A percentile compares a stretch with the other conserved stretches of the same genome.
These are phyloP conservation scores for Trichopria drosophilae DNA, from an alignment of 2,888 invertebrate genomes.

Conservation along the genomic window DNA sequence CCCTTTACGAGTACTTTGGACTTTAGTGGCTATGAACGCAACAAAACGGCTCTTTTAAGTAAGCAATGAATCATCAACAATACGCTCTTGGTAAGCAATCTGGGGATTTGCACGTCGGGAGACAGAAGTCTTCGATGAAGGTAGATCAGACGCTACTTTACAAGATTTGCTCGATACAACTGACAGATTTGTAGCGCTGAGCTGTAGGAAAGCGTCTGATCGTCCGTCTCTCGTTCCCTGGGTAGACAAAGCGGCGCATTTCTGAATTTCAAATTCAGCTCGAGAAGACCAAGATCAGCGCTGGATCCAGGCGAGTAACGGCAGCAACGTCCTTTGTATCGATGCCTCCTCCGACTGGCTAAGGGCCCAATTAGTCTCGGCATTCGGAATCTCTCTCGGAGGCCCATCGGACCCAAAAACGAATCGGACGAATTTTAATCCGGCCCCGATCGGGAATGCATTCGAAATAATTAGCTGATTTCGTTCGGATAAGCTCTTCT, in stretches of 20 bases:
- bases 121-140: background rate
- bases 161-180: constrained; percentile 56
- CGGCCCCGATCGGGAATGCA: constrained; percentile 54
- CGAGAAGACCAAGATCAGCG: constrained; percentile 23
- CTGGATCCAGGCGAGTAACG: constrained; percentile 25
- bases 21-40: too few relatives aligned
- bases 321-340: constrained; percentile 40
- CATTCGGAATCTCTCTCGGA: constrained; percentile 51
- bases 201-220: constrained; percentile 34
- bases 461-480: constrained; percentile 59
- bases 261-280: constrained; percentile 57
- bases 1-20: too few relatives aligned
- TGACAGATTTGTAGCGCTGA: constrained; percentile 56
- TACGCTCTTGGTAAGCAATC: too few relatives aligned
- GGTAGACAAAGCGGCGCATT: constrained; percentile 40
- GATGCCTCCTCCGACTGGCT: constrained; percentile 41
- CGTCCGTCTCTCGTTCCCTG: constrained; percentile 24
- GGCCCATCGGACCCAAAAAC: constrained; percentile 48
- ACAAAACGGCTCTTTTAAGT: too few relatives aligned
- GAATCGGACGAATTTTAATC: constrained; percentile 51
- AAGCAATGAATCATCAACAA: too few relatives aligned
- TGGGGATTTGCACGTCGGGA: constrained; percentile 26
- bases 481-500: constrained; percentile 48
- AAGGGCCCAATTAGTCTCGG: constrained; percentile 59
- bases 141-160: constrained; percentile 32